Percentiles rank a stretch among this genome's conserved stretches.
phyloP scores from a whole-genome alignment of 2,888 invertebrate species.

The Meganola albula region DNA sequence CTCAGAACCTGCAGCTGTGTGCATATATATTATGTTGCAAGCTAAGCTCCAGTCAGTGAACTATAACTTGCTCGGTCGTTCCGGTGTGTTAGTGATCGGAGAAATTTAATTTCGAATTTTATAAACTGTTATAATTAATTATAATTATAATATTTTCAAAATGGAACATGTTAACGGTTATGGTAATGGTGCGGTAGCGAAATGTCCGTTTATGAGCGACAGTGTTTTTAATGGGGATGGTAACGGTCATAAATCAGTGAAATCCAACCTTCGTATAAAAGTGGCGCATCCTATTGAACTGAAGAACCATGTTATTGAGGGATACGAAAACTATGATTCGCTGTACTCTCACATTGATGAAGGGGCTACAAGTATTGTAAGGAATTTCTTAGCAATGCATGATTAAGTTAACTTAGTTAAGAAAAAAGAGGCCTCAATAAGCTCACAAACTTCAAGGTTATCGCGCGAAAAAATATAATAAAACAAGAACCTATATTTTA shows the following conservation, averaged over 20 bases:
- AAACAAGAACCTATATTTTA: too few species aligned
- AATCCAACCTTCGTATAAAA: conserved; percentile 54
- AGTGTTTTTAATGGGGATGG: conserved; percentile 41
- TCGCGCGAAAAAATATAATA: too few species aligned
- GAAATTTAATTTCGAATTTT: conserved; percentile 37
- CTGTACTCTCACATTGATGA: conserved; percentile 54
- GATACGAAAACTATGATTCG: conserved; percentile 49
- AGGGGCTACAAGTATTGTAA: conserved; percentile 46
- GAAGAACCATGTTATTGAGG: conserved; percentile 46
- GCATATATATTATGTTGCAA: conserved; percentile 57
- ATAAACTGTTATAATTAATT: conserved; percentile 39
- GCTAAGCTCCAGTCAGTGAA: conserved; percentile 36
- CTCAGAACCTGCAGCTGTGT: conserved; percentile 42
- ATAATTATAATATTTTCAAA: conserved; percentile 29
- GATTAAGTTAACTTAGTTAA: too few species aligned
- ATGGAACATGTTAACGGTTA: conserved; percentile 50
- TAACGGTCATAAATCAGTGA: conserved; percentile 38
- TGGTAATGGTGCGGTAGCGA: conserved; percentile 23
- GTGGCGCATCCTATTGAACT: conserved; percentile 59
- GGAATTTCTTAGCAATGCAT: too few species aligned
- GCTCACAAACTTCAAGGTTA: too few species aligned
- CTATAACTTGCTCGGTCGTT: conserved; percentile 26
- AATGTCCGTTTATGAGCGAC: conserved; percentile 53
- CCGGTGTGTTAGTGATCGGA: conserved; percentile 16
- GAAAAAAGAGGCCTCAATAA: too few species aligned